Base-by-base conservation (phyloP, 2,797 vertebrate species). In the Mareca strepera region DNA sequence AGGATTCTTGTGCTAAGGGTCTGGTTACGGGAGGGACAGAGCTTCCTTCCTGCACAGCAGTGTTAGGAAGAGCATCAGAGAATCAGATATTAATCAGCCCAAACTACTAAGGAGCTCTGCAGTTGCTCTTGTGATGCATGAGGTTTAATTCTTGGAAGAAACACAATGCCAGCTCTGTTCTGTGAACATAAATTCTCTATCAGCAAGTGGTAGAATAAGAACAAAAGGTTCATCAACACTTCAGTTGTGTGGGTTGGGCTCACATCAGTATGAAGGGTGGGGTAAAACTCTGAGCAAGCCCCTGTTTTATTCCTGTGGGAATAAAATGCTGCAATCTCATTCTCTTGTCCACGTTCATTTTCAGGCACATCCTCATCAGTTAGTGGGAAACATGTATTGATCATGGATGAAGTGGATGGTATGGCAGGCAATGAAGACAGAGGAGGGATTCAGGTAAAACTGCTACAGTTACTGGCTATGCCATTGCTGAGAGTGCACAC, bases 351-450 rank as follows among this genome's bases (percentile, higher is more conserved):
- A 86, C 85, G 17, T 95, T 92, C 74, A 83, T 92, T 96, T 94
- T 56, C 90, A 99, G 99, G 98, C 41, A 91, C 98, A 23, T 98
- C 98, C 73, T 97, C 97, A 95, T 98, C 98, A 11, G 98, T 98
- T 83, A 98, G 98, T 92, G 94, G 56, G 63, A 99, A 98, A 75
- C 99, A 99, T 37, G 98, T 98, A 44, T 98, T 99, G 86, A 98
- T 99, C 97, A 99, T 99, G 99, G 99, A 99, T 78, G 99, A 99
- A 97, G 98, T 99, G n/a, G 99, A 99, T 29, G 99, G 99, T 64
- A 99, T 99, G 99, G 99, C 99, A 26, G 99, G 99, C 82, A 99
- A 98, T 62, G 99, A 99, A 96, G 99, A 99, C 98, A 97, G 99
- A 31, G 99, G 99, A 84, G 99, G 99, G 92, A 98, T 99, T 82